phyloP scores from a whole-genome alignment of 2,113 vertebrate species.

The Cyprinodon tularosa region DNA sequence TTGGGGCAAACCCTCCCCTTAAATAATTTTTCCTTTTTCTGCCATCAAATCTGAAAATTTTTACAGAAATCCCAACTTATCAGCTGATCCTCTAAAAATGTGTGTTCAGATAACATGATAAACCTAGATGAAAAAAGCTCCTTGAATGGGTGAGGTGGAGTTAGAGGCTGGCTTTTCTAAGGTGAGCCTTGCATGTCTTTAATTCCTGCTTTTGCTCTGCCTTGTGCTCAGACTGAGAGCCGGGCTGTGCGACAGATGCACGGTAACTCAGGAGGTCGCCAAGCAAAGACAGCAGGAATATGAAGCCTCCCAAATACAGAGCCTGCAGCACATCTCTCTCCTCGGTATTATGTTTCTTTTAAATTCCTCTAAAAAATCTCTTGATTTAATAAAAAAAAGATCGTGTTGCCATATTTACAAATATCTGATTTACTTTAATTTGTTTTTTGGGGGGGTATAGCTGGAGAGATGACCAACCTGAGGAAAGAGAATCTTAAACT shows the following conservation, averaged over 20 bases:
- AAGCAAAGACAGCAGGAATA: conserved; percentile 90
- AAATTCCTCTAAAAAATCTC: background rate
- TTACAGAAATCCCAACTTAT: background rate
- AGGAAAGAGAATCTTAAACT: conserved; percentile 77
- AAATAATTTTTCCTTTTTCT: too few species aligned
- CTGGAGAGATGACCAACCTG: conserved; percentile 70
- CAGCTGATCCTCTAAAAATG: background rate
- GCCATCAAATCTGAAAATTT: background rate
- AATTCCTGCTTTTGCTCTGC: background rate
- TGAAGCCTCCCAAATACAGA: conserved; percentile 87
- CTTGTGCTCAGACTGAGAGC: conserved; percentile 85
- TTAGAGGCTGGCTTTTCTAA: too few species aligned
- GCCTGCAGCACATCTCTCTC: conserved; percentile 88
- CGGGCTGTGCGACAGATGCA: conserved; percentile 93
- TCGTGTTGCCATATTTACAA: too few species aligned
- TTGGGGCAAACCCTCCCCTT: too few species aligned
- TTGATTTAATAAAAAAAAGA: too few species aligned
- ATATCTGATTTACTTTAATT: background rate
- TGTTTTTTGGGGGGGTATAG: conserved; percentile 51
- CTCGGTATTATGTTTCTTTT: conserved; percentile 78
- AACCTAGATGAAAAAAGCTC: background rate
- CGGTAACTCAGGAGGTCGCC: conserved; percentile 93
- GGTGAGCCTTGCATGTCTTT: too few species aligned
- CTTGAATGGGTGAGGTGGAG: background rate
- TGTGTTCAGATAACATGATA: background rate